A percentile compares a stretch with the other conserved stretches of the same genome.
These are phyloP conservation scores for Spea multiplicata DNA, from an alignment of 2,113 vertebrate species.

Conservation along the genomic window DNA sequence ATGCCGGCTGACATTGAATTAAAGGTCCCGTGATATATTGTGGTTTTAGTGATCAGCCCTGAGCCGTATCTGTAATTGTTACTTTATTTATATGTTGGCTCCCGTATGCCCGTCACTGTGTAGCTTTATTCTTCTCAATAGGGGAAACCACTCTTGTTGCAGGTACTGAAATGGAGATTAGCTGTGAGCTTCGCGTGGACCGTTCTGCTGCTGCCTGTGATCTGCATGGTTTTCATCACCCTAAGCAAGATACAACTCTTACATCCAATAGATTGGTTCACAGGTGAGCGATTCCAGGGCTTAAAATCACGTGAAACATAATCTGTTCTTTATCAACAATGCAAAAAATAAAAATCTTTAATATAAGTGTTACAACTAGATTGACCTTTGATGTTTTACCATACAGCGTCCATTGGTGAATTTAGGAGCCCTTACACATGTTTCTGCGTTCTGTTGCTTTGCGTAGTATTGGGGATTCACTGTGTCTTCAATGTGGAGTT, in stretches of 20 bases:
- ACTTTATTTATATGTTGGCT: too few relatives aligned
- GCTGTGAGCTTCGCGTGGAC: constrained; percentile 81
- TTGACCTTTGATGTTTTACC: not conserved
- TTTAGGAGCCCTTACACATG: constrained; percentile 70
- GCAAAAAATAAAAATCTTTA: too few relatives aligned
- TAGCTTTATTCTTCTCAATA: too few relatives aligned
- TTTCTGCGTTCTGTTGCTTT: constrained; percentile 80
- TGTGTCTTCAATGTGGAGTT: constrained; percentile 84
- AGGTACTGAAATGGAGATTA: constrained; percentile 91
- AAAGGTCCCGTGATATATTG: too few relatives aligned
- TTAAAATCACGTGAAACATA: too few relatives aligned
- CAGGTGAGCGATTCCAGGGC: constrained; percentile 61
- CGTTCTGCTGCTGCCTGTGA: constrained; percentile 77
- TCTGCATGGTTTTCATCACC: constrained; percentile 72
- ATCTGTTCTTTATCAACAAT: too few relatives aligned
- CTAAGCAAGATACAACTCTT: constrained; percentile 75
- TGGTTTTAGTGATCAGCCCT: too few relatives aligned
- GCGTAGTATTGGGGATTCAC: constrained; percentile 73
- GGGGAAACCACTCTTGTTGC: not conserved
- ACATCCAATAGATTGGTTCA: constrained; percentile 80
- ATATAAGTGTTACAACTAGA: too few relatives aligned
- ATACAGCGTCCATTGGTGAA: constrained; percentile 74
- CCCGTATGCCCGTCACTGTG: too few relatives aligned
- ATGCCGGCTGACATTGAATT: too few relatives aligned
- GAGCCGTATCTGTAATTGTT: too few relatives aligned